phyloP scores from a whole-genome alignment of 2,797 vertebrate species.

The Premnoplex brunnescens region DNA sequence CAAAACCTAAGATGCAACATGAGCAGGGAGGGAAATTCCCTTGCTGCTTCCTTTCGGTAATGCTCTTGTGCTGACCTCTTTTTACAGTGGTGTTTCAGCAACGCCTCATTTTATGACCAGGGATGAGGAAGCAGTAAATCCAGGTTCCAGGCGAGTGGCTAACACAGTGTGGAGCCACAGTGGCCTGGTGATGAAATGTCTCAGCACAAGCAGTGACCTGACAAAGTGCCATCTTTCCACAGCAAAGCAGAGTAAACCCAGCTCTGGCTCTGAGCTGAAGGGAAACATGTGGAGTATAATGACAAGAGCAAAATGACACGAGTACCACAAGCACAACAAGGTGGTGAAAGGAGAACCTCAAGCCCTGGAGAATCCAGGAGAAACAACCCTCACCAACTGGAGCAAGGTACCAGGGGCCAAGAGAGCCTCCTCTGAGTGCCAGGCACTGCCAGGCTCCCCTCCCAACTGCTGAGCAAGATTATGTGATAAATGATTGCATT shows the following conservation, averaged over 20 bases:
- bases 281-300: neutral
- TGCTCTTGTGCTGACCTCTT: neutral
- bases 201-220: neutral
- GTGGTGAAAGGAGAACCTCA: neutral
- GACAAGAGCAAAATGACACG: fast-evolving
- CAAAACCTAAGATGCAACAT: slow-evolving; percentile 36
- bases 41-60: slow-evolving; percentile 3
- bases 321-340: neutral
- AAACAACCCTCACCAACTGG: neutral
- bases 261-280: neutral
- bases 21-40: slow-evolving; percentile 49
- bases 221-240: neutral
- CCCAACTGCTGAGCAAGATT: slow-evolving; percentile 60
- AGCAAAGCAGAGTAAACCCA: fast-evolving
- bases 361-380: neutral
- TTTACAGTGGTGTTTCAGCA: neutral
- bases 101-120: neutral
- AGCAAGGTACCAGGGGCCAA: neutral
- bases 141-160: neutral
- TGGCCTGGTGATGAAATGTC: neutral
- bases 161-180: neutral
- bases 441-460: slow-evolving; percentile 13
- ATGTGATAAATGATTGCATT: slow-evolving; percentile 76
- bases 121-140: slow-evolving; percentile 52
- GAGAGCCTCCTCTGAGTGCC: slow-evolving; percentile 8